A percentile compares a stretch with the other conserved stretches of the same genome.
Evolutionary conservation across 2,113 vertebrate species (phyloP).

Genomic region (Chlorodrepanis virens): DNA sequence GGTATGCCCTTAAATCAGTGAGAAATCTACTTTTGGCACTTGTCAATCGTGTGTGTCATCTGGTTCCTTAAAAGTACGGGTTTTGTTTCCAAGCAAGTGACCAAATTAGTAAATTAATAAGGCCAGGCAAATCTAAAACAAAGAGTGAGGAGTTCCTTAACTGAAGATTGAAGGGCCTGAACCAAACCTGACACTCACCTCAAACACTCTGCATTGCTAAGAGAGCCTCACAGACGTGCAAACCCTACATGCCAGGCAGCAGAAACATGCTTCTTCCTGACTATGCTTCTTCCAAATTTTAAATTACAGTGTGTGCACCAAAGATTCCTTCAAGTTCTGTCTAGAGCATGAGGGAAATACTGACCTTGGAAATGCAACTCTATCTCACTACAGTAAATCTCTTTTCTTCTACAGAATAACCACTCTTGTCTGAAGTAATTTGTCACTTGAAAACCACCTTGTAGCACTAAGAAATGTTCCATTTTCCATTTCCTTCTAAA

Average conservation of each 20-base stretch:
- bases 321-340: slow-evolving; percentile 20
- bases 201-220: background rate
- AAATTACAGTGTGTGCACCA: background rate
- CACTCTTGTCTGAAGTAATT: background rate
- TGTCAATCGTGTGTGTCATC: background rate
- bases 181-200: background rate
- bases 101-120: background rate
- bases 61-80: background rate
- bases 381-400: background rate
- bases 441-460: background rate
- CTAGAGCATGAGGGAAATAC: background rate
- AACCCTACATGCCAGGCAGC: background rate
- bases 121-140: background rate
- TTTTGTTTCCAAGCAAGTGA: background rate
- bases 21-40: background rate
- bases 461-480: background rate
- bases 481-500: background rate
- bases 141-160: background rate
- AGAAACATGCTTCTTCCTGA: background rate
- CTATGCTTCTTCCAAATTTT: slow-evolving; percentile 26
- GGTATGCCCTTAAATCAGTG: background rate
- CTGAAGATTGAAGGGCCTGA: background rate
- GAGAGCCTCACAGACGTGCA: background rate
- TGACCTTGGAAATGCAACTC: background rate
- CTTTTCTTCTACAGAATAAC: background rate